phyloP scores from a whole-genome alignment of 2,113 vertebrate species.

The Poeciliopsis turrubarensis region DNA sequence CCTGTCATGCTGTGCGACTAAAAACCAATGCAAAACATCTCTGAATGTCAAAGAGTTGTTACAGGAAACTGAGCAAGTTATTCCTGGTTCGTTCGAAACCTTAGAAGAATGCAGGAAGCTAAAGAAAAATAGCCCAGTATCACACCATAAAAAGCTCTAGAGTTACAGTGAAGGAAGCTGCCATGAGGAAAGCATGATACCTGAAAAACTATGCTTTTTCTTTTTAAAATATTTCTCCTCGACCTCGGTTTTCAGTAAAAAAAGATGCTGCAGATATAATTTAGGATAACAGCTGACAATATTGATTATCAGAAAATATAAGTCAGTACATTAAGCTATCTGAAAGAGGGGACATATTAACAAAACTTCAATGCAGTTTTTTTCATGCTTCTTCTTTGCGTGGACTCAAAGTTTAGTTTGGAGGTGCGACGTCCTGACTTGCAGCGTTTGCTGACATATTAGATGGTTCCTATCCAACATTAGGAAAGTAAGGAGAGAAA shows the following conservation, averaged over 20 bases:
- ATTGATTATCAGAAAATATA: background rate
- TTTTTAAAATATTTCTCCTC: background rate
- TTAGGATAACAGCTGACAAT: background rate
- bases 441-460: background rate
- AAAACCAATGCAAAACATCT: too few species aligned
- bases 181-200: background rate
- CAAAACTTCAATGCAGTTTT: background rate
- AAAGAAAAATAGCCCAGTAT: background rate
- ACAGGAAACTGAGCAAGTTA: background rate
- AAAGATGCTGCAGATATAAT: background rate
- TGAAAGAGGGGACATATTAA: background rate
- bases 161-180: background rate
- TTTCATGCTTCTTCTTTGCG: background rate
- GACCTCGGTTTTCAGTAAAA: background rate
- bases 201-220: too few species aligned
- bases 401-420: background rate
- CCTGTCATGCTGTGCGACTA: too few species aligned
- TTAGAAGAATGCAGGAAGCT: slow-evolving; percentile 15
- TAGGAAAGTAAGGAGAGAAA: background rate
- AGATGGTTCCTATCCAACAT: background rate
- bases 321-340: background rate
- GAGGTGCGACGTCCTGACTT: background rate
- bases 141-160: background rate
- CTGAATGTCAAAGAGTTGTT: background rate
- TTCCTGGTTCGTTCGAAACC: slow-evolving; percentile 7